Base-by-base conservation (phyloP, 2,888 invertebrate species). In the Pyrgus malvae region DNA sequence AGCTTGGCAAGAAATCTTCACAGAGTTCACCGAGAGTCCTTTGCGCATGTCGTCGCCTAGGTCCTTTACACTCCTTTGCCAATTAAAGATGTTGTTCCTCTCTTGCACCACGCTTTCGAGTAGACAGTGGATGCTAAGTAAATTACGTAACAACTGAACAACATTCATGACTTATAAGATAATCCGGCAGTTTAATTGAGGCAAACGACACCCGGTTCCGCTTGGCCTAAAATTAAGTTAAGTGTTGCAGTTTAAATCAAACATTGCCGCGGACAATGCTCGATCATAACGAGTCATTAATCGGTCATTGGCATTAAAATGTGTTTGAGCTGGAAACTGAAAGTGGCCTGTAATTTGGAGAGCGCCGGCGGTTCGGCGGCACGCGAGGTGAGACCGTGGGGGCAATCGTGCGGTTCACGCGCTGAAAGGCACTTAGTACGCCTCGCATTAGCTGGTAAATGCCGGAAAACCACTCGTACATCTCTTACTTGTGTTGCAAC, bases 241-340 rank as follows among this genome's bases (percentile, higher is more conserved):
- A 42, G 42, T 25, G 25, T 17, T 50, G 44, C 45, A 38, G 23
- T 19, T 27, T 38, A 38, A 21, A 45, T 44, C 37, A 51, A 45
- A 45, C 45, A 53, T 38, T 12, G 29, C 38, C 50, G 45, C 53
- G 45, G 38, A 44, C 51, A 51, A 37, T 44, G 51, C 44, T 51
- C 35, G 51, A 42, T 44, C 37, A 51, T 37, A 44, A 51, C 37
- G 51, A 45, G 45, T 38, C 45, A 53, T 53, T 45, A 53, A 23
- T 45, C 53, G 53, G 53, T 45, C 53, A 29, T 38, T 45, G 53
- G 14, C 53, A 45, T 23, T n/a, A 19, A 23, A 29, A 31, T 21
- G 53, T 53, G 45, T 37, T 51, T 44, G 35, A 51, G 51, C 27
- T 51, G 44, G 44, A 51, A 51, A 51, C 51, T 37, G 51, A 51